phyloP scores from a whole-genome alignment of 2,888 invertebrate species.

The Xylota sylvarum region DNA sequence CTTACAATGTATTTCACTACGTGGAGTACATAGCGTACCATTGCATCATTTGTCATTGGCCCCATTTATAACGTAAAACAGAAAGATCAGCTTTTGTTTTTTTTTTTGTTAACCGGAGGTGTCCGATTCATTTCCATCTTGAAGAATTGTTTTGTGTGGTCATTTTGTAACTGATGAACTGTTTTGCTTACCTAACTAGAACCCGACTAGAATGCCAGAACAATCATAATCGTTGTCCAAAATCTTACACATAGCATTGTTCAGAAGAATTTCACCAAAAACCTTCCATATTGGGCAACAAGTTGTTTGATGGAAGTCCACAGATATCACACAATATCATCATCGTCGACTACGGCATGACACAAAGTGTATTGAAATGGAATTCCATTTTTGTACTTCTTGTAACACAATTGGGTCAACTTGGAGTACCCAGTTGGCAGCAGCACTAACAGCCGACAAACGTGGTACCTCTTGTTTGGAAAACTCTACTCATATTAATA shows the following conservation, averaged over 20 bases:
- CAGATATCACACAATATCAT: conserved; percentile 36
- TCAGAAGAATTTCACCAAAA: not conserved
- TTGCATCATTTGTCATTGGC: conserved; percentile 15
- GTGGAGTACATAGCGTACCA: not conserved
- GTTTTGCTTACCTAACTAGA: not conserved
- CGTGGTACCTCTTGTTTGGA: conserved; percentile 61
- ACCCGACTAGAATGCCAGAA: not conserved
- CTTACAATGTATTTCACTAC: not conserved
- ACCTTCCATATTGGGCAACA: conserved; percentile 35
- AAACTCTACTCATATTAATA: conserved; percentile 10
- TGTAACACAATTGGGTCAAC: conserved; percentile 58
- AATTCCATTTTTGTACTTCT: conserved; percentile 54
- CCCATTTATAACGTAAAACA: not conserved
- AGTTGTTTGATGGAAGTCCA: conserved; percentile 30
- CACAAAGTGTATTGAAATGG: conserved; percentile 18
- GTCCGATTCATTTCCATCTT: not conserved
- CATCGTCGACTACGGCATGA: conserved; percentile 3
- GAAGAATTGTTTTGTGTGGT: not conserved
- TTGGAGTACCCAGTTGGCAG: conserved; percentile 45
- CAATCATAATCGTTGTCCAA: conserved; percentile 3
- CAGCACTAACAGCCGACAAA: conserved; percentile 22
- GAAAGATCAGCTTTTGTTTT: not conserved
- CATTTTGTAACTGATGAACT: not conserved
- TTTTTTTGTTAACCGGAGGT: not conserved
- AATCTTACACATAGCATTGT: not conserved